Base-by-base conservation (phyloP, 1,140 invertebrate genomes). In the Cyphomyrmex costatus region DNA sequence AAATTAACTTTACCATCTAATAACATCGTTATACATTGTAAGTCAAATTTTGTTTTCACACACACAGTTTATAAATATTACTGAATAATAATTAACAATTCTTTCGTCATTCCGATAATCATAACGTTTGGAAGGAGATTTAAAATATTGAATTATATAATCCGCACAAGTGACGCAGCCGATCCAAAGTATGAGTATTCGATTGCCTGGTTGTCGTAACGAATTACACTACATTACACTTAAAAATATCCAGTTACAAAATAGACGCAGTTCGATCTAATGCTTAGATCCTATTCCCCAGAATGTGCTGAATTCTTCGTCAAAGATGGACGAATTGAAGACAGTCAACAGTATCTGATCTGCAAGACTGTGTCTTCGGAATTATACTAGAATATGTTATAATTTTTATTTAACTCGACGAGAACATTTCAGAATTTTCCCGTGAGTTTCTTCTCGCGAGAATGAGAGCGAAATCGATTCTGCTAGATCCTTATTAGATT, bases 241-340 rank as follows among this genome's bases (percentile, higher is more conserved):
- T 74, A 73, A 83, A 27, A 49, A 83, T 80, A 80, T 60, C 36
- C 36, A 61, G 10, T 74, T 74, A 74, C 27, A 70, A 80, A 83
- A 61, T 46, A 56, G n/a, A 53, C 74, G 42, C 42, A 53, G n/a
- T 53, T 68, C 42, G 42, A 5, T 7, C 12, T 49, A 30, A 30
- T 51, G 6, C 24, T 66, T 66, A 21, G 30, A 8, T 80, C n/a
- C 21, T 42, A 21, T 66, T 49, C 7, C 2, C 51, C n/a, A 63
- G 30, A 51, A 36, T 27, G n/a, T 46, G 12, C 24, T n/a, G 10
- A 42, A 24, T n/a, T 8, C 19, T 63, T 60, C 5, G 58, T n/a
- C 16, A 46, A 61, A 46, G 12, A 30, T 46, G 5, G 24, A 63
- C 24, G 24, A 71, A 46, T 71, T 12, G 33, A 61, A 36, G 56